Evolutionary conservation across 2,797 vertebrate genomes (phyloP), one percentile per base, ranked within the genome.

Genomic region (Momotus momota): DNA sequence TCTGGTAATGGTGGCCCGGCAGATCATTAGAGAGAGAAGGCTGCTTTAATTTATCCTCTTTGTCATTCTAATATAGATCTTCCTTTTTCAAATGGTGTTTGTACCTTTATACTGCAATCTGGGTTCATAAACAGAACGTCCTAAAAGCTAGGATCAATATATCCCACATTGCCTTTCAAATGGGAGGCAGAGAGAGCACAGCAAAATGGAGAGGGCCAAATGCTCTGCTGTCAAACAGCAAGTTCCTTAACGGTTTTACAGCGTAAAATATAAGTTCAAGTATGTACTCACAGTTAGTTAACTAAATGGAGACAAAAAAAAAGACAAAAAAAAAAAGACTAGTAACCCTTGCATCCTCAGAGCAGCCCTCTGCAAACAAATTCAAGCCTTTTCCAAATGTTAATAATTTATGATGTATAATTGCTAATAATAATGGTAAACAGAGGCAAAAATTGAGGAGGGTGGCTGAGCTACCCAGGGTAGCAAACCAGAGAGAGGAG

Each of bases 141-240:
- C 90, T 93, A 88, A 97, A 95, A 91, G 70, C 70, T 64, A 85
- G 62, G 83, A 95, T 95, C 95, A 61, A 92, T 96, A 88, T 20
- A 66, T 35, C 38, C 40, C n/a, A 46, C 26, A 3, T 27, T 1
- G 1, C 26, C 65, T 94, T 94, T 72, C 57, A 85, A 81, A 74
- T 7, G 48, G 58, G 51, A 92, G 38, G 71, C 27, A 92, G 48
- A 71, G 65, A 57, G 19, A 82, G 17, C 40, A 57, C 12, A 93
- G 72, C 5, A 27, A 57, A 88, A 70, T 79, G 41, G 9, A 89
- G 29, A 62, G 57, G 23, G 33, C 19, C 84, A 93, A 74, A 55
- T 17, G 14, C 16, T 5, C 45, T 77, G 48, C 21, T 94, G 86
- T 64, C 23, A 52, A 81, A 40, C 4, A 69, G 41, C 38, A 79